Conservation (phyloP, 2,113 vertebrate species). For the Eclectus roratus region DNA sequence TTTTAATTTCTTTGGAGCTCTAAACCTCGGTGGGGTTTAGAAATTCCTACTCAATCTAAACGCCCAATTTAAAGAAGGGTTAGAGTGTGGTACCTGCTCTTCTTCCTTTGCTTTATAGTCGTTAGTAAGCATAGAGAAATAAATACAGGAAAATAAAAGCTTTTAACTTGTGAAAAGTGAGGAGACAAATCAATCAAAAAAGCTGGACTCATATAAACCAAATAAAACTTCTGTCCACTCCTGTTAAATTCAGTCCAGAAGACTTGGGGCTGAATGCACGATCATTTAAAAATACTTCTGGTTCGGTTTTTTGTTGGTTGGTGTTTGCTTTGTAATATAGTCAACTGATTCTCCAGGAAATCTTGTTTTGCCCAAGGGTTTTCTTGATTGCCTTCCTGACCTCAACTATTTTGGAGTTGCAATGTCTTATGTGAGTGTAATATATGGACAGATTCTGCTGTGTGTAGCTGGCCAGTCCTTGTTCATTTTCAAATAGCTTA, state of each 20-base stretch:
- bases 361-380: background rate
- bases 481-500: background rate
- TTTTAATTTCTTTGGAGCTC: background rate
- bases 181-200: background rate
- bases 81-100: background rate
- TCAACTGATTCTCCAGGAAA: background rate
- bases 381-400: background rate
- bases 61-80: background rate
- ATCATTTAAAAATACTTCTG: background rate
- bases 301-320: fast-evolving
- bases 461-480: background rate
- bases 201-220: background rate
- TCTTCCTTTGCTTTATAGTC: background rate
- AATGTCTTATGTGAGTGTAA: background rate
- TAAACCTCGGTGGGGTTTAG: background rate
- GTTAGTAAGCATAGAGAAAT: background rate
- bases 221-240: background rate
- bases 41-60: background rate
- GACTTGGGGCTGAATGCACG: background rate
- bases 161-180: background rate
- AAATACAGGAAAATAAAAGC: background rate
- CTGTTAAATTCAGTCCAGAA: background rate
- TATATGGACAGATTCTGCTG: background rate
- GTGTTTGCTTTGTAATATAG: background rate
- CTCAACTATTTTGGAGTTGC: background rate